A percentile compares a stretch with the other conserved stretches of the same genome.
Evolutionary conservation across 2,888 invertebrate genomes (phyloP).

Genomic region (Agrochola circellaris): DNA sequence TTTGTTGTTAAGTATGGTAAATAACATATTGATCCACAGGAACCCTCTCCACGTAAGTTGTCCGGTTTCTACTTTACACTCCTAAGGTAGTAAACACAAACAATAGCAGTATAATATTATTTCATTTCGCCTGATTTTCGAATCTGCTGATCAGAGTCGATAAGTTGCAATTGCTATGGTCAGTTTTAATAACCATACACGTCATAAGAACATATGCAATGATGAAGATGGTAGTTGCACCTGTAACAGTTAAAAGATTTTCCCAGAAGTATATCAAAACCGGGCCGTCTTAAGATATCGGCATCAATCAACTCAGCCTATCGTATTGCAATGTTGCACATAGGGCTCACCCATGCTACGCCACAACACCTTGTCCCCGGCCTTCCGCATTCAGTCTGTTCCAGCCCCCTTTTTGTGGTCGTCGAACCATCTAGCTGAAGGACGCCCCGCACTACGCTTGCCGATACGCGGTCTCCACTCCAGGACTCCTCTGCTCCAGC

Average conservation of each 20-base stretch:
- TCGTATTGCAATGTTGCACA: too few species aligned
- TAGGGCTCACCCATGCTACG: too few species aligned
- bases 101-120: background rate
- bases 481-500: too few species aligned
- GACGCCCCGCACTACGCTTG: too few species aligned
- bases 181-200: background rate
- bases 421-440: too few species aligned
- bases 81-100: background rate
- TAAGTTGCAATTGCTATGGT: background rate
- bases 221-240: background rate
- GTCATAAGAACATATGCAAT: background rate
- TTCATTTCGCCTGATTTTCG: background rate
- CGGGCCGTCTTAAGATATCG: too few species aligned
- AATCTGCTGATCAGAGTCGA: too few species aligned
- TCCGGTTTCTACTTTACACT: background rate
- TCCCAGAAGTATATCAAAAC: background rate
- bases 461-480: too few species aligned
- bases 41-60: background rate
- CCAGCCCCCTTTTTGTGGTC: too few species aligned
- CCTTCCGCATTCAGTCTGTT: too few species aligned
- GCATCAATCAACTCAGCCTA: too few species aligned
- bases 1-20: background rate
- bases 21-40: background rate
- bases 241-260: background rate
- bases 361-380: too few species aligned